phyloP scores from a whole-genome alignment of 1,140 invertebrate species.

The Ctenoplectra terminalis region DNA sequence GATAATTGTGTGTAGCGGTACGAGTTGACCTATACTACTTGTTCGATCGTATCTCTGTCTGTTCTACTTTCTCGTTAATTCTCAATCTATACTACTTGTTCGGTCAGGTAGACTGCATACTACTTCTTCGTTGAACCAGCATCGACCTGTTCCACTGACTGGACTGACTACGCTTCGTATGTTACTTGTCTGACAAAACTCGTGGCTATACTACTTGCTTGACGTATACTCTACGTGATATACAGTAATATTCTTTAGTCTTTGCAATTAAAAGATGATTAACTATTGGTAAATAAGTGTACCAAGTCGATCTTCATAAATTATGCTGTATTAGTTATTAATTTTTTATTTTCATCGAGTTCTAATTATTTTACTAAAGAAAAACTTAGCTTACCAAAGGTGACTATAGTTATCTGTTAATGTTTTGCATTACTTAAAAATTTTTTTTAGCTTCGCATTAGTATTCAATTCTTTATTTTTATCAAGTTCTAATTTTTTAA shows the following conservation, averaged over 20 bases:
- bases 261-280: too few species aligned
- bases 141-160: not conserved
- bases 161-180: not conserved
- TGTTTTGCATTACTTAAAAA: too few species aligned
- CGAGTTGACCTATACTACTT: not conserved
- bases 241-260: not conserved
- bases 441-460: too few species aligned
- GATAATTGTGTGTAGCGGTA: not conserved
- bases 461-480: too few species aligned
- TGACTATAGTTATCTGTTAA: too few species aligned
- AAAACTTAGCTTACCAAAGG: too few species aligned
- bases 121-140: not conserved
- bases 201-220: not conserved
- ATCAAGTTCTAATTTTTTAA: too few species aligned
- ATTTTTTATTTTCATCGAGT: too few species aligned
- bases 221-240: not conserved
- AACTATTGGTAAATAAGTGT: too few species aligned
- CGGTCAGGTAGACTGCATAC: not conserved
- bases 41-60: not conserved
- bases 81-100: not conserved
- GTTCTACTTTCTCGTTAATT: not conserved
- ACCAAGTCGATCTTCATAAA: too few species aligned
- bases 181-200: not conserved
- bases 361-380: too few species aligned
- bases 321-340: too few species aligned